Conservation (phyloP, 1,140 invertebrate species). For the Mamestra configurata region DNA sequence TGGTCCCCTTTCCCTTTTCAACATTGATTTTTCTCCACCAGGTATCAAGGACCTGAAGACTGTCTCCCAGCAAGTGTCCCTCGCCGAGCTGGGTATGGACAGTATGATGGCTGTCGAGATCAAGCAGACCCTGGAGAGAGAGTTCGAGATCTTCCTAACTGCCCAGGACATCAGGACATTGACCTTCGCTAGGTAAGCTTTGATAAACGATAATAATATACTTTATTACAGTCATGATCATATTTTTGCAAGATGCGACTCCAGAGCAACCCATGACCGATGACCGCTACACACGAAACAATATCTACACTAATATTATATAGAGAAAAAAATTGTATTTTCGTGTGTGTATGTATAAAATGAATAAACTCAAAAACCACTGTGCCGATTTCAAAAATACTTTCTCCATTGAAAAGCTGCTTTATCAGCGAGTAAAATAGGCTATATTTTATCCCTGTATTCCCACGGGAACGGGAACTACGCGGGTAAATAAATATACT, state of each 20-base stretch:
- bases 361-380: no score
- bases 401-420: no score
- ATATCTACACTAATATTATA: no score
- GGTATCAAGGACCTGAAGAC: conserved; percentile 86
- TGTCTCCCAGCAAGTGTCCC: conserved; percentile 88
- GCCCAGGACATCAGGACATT: conserved; percentile 93
- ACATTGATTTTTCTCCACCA: conserved; percentile 53
- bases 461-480: no score
- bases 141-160: conserved; percentile 93
- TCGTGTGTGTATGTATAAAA: no score
- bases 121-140: conserved; percentile 94
- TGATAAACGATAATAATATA: neutral
- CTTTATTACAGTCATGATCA: neutral
- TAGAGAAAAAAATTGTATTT: no score
- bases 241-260: neutral
- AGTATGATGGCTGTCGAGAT: conserved; percentile 97
- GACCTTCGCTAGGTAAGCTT: conserved; percentile 86
- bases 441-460: no score
- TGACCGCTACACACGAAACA: no score
- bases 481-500: no score
- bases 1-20: neutral
- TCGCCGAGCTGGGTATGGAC: conserved; percentile 96
- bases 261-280: no score
- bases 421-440: no score
- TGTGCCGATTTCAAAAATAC: no score